These are phyloP conservation scores for Mongoloraphidia duomilia DNA, from an alignment of 2,888 invertebrate species.

Conservation along the genomic window DNA sequence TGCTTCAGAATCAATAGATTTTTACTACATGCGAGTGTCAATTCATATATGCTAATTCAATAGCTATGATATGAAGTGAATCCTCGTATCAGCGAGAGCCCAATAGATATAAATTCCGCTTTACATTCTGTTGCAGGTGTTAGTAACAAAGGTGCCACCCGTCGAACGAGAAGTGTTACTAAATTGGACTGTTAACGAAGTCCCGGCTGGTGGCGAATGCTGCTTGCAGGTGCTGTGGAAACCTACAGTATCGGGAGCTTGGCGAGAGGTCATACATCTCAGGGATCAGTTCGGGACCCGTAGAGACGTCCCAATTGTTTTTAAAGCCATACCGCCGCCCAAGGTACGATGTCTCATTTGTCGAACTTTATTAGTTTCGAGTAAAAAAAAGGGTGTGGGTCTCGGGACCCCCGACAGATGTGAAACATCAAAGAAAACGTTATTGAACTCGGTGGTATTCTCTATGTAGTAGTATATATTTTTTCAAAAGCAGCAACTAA, in stretches of 20 bases:
- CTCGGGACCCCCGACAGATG: no score
- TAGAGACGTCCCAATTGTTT: conserved; percentile 48
- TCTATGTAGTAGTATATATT: no score
- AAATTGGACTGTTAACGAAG: conserved; percentile 36
- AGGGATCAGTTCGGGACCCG: conserved; percentile 46
- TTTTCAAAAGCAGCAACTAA: no score
- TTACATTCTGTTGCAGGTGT: conserved; percentile 27
- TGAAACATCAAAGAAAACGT: no score
- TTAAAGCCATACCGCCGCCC: conserved; percentile 35
- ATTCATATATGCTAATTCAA: no score
- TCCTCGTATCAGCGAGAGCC: no score
- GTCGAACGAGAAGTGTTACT: conserved; percentile 39
- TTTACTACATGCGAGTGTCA: no score
- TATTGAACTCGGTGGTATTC: no score
- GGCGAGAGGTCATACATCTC: conserved; percentile 46
- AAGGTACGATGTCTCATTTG: conserved; percentile 18
- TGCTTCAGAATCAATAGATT: no score
- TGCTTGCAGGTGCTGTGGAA: conserved; percentile 47
- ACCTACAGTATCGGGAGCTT: conserved; percentile 40
- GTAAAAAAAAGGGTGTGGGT: no score
- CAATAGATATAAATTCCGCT: not conserved
- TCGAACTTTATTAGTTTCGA: not conserved
- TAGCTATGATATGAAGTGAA: no score
- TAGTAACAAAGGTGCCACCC: conserved; percentile 35
- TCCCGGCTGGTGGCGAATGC: conserved; percentile 39